Base-by-base conservation (phyloP, 92 coral and sea anemone species). In the Desmophyllum pertusum region DNA sequence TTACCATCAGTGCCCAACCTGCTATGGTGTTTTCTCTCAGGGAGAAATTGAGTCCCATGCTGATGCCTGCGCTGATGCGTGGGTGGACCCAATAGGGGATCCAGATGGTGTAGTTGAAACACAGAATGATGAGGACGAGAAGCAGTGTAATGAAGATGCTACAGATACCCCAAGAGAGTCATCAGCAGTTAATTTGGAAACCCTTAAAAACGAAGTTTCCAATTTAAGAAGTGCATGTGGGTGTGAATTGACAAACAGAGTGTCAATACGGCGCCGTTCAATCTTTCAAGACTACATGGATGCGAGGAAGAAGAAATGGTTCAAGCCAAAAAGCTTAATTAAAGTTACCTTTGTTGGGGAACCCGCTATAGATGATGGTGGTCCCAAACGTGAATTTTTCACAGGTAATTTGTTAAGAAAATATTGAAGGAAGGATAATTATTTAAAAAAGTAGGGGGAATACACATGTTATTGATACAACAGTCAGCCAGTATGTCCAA, bases 311-410 rank as follows among this genome's bases (percentile, higher is more conserved):
- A 92, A 92, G 61, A 78, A 86, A 79, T 92, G 95, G 93, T 89
- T 89, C 76, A 89, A 86, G 39, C 72, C 85, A 48, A 84, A 77
- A 69, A 69, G n/a, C 23, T 25, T 80, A 73, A 84, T 89, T 35
- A 89, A 92, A 75, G 87, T 92, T 17, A 89, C 86, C n/a, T 89
- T 92, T 84, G 40, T 80, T 74, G 93, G 89, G 37, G 92, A 91
- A 83, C 92, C 94, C 27, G 90, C 92, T 14, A 75, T 91, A 2
- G 95, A 89, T 83, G 95, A 87, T 81, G 96, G 96, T 53, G 96
- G 94, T 53, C 92, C 96, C 38, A 78, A 53, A 10, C 88, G 93
- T 51, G 91, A 93, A 83, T 93, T 93, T 76, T 88, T 90, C 38
- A 79, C 96, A 90, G 96, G 93, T n/a, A n/a, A n/a, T 93, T 73